phyloP scores from a whole-genome alignment of 2,113 vertebrate genomes.

The Hymenochirus boettgeri region DNA sequence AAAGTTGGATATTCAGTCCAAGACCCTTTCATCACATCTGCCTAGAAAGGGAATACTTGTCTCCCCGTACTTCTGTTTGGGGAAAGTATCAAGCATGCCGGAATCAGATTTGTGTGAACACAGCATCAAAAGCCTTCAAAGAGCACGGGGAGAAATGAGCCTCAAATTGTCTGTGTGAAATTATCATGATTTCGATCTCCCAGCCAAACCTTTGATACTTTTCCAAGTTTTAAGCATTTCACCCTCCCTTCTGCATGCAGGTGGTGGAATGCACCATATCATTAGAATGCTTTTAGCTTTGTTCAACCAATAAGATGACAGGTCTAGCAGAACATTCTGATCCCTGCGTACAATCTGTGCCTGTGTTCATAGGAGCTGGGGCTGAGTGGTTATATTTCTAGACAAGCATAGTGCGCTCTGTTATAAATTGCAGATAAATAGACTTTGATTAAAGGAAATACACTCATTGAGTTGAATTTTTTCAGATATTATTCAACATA shows the following conservation, averaged over 20 bases:
- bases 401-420: too few relatives aligned
- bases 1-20: too few relatives aligned
- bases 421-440: too few relatives aligned
- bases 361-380: not conserved
- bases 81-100: constrained; percentile 4
- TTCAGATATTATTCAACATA: too few relatives aligned
- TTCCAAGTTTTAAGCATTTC: constrained; percentile 24
- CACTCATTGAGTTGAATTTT: too few relatives aligned
- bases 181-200: constrained; percentile 31
- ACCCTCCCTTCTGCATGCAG: not conserved
- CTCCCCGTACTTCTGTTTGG: not conserved
- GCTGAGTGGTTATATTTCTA: not conserved
- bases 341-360: not conserved
- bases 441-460: too few relatives aligned
- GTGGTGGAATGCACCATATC: constrained; percentile 16
- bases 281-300: constrained; percentile 35
- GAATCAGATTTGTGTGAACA: constrained; percentile 24
- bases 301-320: not conserved
- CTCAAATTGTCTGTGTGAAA: constrained; percentile 33
- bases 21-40: too few relatives aligned
- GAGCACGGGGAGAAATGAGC: constrained; percentile 3
- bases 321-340: constrained; percentile 9
- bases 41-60: too few relatives aligned
- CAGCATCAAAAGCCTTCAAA: constrained; percentile 33
- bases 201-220: constrained; percentile 24